These are phyloP conservation scores for Hedychridium roseum DNA, from an alignment of 2,888 invertebrate species.

Conservation along the genomic window DNA sequence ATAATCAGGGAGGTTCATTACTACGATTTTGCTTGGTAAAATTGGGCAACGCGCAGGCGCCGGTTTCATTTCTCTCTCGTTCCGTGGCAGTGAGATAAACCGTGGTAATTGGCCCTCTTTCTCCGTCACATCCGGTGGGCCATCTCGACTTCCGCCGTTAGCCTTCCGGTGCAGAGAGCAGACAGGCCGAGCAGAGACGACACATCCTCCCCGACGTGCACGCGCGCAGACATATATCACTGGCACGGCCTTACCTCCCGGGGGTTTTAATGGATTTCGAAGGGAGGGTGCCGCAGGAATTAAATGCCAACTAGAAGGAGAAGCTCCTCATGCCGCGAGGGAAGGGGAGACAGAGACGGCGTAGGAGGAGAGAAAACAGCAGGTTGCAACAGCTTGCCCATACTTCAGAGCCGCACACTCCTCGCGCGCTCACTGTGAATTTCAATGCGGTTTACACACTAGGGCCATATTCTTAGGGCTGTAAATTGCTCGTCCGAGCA, in stretches of 20 bases:
- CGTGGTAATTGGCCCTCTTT: no score
- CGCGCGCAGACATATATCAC: not conserved
- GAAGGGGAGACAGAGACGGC: conserved; percentile 3
- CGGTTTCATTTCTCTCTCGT: no score
- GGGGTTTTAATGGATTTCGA: conserved; percentile 42
- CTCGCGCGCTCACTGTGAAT: conserved; percentile 51
- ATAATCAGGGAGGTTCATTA: no score
- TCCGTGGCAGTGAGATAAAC: no score
- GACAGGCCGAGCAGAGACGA: not conserved
- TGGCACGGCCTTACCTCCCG: conserved; percentile 18
- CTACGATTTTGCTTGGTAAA: no score
- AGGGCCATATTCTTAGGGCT: conserved; percentile 42
- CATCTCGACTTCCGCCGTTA: conserved; percentile 17
- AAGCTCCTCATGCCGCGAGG: no score
- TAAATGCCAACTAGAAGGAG: conserved; percentile 39
- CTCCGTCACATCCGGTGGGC: not conserved
- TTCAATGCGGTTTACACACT: conserved; percentile 50
- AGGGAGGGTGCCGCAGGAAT: conserved; percentile 34
- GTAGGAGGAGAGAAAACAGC: conserved; percentile 35
- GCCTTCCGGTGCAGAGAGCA: conserved; percentile 12
- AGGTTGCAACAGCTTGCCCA: conserved; percentile 58
- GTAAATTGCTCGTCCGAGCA: conserved; percentile 40
- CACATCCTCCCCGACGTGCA: not conserved
- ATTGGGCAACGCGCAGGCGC: no score
- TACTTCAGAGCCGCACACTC: conserved; percentile 51